Percentiles rank a stretch among this genome's conserved stretches.
phyloP scores from a whole-genome alignment of 2,888 invertebrate species.

The Apamea epomidion region DNA sequence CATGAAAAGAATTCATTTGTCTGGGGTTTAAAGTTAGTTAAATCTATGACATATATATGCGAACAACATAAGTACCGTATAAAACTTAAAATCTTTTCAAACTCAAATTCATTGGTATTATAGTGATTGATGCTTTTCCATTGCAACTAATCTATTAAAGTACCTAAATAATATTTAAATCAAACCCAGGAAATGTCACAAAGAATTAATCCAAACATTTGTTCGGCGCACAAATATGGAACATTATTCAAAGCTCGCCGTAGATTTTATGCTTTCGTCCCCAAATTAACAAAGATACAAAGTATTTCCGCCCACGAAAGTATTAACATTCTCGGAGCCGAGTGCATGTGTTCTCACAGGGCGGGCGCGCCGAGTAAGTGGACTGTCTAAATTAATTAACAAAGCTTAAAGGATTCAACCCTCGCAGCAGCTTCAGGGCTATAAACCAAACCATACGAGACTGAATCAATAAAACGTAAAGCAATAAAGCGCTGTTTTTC shows the following conservation, averaged over 20 bases:
- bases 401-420: constrained; percentile 77
- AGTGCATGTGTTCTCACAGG: constrained; percentile 80
- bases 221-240: constrained; percentile 69
- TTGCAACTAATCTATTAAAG: constrained; percentile 56
- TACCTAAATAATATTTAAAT: constrained; percentile 44
- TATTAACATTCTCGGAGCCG: constrained; percentile 77
- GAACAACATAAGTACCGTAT: constrained; percentile 30
- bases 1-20: neutral
- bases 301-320: constrained; percentile 82
- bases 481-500: constrained; percentile 79
- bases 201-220: constrained; percentile 76
- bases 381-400: constrained; percentile 89
- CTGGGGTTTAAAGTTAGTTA: constrained; percentile 2
- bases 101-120: neutral
- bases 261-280: constrained; percentile 75
- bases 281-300: constrained; percentile 81
- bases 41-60: neutral
- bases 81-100: constrained; percentile 4
- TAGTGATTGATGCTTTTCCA: constrained; percentile 54
- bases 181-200: constrained; percentile 77
- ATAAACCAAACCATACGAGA: constrained; percentile 70
- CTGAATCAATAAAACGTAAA: constrained; percentile 73
- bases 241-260: constrained; percentile 72
- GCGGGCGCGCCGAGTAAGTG: constrained; percentile 81
- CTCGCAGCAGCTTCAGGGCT: constrained; percentile 80